Evolutionary conservation across 2,888 invertebrate species (phyloP).

Genomic region (Onchidella celtica): DNA sequence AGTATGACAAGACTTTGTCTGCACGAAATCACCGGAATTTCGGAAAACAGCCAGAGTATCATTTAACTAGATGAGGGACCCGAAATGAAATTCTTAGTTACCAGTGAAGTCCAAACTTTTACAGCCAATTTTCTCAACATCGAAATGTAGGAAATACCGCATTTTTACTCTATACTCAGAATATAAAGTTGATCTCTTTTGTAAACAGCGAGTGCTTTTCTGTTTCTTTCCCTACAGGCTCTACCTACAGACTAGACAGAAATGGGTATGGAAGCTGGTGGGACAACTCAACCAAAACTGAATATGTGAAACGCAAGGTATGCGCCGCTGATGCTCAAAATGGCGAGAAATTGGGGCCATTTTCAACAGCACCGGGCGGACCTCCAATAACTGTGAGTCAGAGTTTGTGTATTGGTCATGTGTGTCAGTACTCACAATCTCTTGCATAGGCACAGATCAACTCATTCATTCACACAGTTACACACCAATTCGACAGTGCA

Average conservation of each 20-base stretch:
- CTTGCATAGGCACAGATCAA: no score
- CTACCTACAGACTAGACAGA: conserved; percentile 58
- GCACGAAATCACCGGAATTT: no score
- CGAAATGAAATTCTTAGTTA: no score
- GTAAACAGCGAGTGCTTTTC: not conserved
- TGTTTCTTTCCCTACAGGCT: conserved; percentile 56
- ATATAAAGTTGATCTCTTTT: not conserved
- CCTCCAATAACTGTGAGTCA: not conserved
- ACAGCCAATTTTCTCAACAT: no score
- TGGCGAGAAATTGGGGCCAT: not conserved
- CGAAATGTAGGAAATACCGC: not conserved
- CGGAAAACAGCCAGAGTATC: no score
- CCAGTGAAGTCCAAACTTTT: no score
- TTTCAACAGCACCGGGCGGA: not conserved
- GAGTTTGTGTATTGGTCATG: not conserved
- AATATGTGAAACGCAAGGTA: conserved; percentile 54
- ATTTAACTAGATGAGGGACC: no score
- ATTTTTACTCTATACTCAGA: not conserved
- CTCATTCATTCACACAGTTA: no score
- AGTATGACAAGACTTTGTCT: no score
- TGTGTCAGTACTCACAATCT: not conserved
- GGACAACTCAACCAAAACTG: conserved; percentile 59
- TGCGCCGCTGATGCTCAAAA: conserved; percentile 32
- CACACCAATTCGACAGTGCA: no score
- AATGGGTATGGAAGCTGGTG: conserved; percentile 70